phyloP scores from a whole-genome alignment of 1,140 invertebrate genomes.

The Proctacanthus coquilletti region DNA sequence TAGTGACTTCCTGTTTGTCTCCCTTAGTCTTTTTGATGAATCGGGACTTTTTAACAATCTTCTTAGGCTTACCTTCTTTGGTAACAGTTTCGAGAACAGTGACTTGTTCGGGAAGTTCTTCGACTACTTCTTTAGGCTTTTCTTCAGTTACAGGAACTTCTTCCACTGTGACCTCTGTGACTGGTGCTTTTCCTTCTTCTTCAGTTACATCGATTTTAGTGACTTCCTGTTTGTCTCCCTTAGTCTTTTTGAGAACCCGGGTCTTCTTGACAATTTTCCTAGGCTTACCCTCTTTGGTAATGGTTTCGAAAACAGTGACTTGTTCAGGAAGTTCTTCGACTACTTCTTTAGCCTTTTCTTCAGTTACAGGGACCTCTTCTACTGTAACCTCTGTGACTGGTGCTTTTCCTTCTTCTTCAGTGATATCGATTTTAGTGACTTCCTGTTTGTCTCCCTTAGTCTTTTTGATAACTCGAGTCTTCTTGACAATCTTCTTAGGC shows the following conservation, averaged over 20 bases:
- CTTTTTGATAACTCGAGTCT: conserved; percentile 18
- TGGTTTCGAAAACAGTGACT: conserved; percentile 10
- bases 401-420: conserved; percentile 27
- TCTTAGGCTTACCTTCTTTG: conserved; percentile 17
- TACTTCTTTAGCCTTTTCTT: too few species aligned
- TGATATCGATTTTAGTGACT: conserved; percentile 23
- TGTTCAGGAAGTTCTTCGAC: too few species aligned
- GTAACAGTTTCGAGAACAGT: conserved; percentile 10
- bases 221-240: conserved; percentile 20
- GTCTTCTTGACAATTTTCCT: conserved; percentile 13
- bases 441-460: conserved; percentile 20
- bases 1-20: conserved; percentile 21
- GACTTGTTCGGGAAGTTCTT: conserved; percentile 12
- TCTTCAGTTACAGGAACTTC: conserved; percentile 6
- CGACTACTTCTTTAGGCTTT: conserved; percentile 9
- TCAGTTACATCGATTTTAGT: conserved; percentile 27
- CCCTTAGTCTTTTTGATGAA: conserved; percentile 21
- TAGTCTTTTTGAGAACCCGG: conserved; percentile 17
- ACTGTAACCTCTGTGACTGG: conserved; percentile 19
- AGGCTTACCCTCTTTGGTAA: conserved; percentile 8
- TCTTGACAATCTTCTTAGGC: conserved; percentile 13
- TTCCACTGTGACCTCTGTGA: conserved; percentile 12
- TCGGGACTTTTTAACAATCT: conserved; percentile 26
- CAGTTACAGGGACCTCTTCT: conserved; percentile 9
- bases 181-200: conserved; percentile 24